Evolutionary conservation across 1,140 invertebrate species (phyloP), one percentile per base, ranked within the genome.

Genomic region (Macrocentrus cingulum): DNA sequence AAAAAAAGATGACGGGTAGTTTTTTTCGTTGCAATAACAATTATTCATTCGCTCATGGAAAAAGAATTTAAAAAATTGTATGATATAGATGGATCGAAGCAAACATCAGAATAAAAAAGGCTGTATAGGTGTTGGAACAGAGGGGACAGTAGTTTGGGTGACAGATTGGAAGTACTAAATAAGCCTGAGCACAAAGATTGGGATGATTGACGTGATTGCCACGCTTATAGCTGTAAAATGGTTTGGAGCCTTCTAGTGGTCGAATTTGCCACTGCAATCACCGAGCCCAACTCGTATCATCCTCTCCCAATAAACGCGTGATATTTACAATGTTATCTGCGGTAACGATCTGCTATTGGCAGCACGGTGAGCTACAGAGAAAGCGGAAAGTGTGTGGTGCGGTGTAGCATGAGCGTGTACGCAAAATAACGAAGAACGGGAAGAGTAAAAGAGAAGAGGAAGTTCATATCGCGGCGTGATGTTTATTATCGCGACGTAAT

Each of bases 401-500:
- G 34, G 7, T 11, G 20, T 25, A 45, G 37, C 20, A 56, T n/a
- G 36, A 59, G 52, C 42, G 39, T 53, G n/a, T n/a, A n/a, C 54
- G 32, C 18, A 39, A 58, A 37, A 48, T 29, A n/a, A 16, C 20
- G 23, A 25, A 39, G 20, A 52, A 19, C 32, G 51, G 37, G 37
- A 56, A 51, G 46, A 9, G 36, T 29, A 51, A 49, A 16, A 7
- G 39, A 46, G 41, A 53, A 32, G 23, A 32, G 37, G 23, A 50
- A 76, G 71, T 77, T 75, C 64, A 74, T 77, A 77, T 77, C 75
- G n/a, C n/a, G 71, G 70, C 62, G 61, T 70, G 69, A 69, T 72
- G 74, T 78, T 75, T 76, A 78, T 77, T 76, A 79, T 74, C 65
- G 65, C 66, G 45, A 66, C 59, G 69, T 72, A 74, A 77, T 79